A percentile compares a stretch with the other conserved stretches of the same genome.
phyloP scores from a whole-genome alignment of 2,797 vertebrate genomes.

The Ciconia nigra region DNA sequence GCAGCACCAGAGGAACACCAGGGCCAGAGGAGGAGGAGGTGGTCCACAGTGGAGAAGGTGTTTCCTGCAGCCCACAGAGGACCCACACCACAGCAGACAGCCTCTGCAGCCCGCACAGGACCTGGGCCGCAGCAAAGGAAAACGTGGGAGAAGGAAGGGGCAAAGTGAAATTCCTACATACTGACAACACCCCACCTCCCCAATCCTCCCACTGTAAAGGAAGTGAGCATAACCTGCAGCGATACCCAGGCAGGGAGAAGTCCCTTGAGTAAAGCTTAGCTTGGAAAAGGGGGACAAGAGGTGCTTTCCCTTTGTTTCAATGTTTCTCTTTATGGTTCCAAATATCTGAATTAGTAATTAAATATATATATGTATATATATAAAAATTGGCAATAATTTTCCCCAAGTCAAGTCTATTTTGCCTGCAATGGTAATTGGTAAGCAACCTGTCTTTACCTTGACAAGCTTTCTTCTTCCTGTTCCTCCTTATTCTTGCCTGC shows the following conservation, averaged over 20 bases:
- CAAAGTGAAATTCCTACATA: background rate
- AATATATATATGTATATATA: background rate
- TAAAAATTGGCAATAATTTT: background rate
- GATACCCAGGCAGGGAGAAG: background rate
- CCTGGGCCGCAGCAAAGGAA: background rate
- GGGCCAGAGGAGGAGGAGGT: background rate
- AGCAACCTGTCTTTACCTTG: background rate
- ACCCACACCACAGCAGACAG: background rate
- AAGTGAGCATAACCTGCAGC: accelerated
- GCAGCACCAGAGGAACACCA: background rate
- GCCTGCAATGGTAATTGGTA: background rate
- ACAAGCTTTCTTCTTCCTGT: background rate
- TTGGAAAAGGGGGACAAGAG: background rate
- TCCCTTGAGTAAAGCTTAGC: background rate
- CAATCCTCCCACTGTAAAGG: background rate
- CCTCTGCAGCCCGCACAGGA: background rate
- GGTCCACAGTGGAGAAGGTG: accelerated
- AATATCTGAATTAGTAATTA: background rate
- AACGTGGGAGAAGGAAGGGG: background rate
- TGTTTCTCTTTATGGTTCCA: background rate
- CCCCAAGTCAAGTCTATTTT: background rate
- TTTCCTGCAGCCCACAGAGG: background rate
- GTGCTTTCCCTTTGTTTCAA: background rate
- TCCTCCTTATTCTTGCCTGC: background rate
- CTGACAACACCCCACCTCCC: background rate